Percentiles rank a stretch among this genome's conserved stretches.
These are phyloP conservation scores for Drosophila lacteicornis DNA, from an alignment of 1,140 invertebrate species.

Conservation along the genomic window DNA sequence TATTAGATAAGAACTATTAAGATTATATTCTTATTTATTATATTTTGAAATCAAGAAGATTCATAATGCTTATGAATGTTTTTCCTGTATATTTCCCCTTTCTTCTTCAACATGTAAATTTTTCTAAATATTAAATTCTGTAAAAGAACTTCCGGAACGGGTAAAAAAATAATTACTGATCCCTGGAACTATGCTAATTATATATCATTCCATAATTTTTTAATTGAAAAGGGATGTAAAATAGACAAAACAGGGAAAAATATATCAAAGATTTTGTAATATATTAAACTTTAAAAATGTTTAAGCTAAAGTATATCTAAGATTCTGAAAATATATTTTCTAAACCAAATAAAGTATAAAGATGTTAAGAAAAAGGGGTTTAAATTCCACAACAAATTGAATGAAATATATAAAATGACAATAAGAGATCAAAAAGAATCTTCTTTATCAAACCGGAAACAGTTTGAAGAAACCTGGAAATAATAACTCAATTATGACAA, in stretches of 20 bases:
- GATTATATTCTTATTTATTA: background rate
- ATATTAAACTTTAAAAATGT: too few species aligned
- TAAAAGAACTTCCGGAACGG: background rate
- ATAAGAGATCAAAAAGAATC: background rate
- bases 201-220: too few species aligned
- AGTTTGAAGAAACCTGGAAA: background rate
- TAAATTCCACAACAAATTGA: too few species aligned
- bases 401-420: background rate
- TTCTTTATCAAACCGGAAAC: background rate
- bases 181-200: too few species aligned
- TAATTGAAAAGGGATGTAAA: too few species aligned
- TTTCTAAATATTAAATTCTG: background rate
- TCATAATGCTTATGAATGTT: background rate
- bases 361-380: too few species aligned
- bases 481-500: background rate
- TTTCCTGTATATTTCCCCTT: background rate
- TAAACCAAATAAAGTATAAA: background rate
- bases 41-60: background rate
- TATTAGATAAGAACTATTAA: background rate
- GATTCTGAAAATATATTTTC: too few species aligned
- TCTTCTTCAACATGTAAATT: background rate
- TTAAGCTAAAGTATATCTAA: too few species aligned
- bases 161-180: background rate
- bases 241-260: too few species aligned
- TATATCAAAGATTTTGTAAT: too few species aligned